Base-by-base conservation (phyloP, 2,113 vertebrate species). In the Eonycteris spelaea region DNA sequence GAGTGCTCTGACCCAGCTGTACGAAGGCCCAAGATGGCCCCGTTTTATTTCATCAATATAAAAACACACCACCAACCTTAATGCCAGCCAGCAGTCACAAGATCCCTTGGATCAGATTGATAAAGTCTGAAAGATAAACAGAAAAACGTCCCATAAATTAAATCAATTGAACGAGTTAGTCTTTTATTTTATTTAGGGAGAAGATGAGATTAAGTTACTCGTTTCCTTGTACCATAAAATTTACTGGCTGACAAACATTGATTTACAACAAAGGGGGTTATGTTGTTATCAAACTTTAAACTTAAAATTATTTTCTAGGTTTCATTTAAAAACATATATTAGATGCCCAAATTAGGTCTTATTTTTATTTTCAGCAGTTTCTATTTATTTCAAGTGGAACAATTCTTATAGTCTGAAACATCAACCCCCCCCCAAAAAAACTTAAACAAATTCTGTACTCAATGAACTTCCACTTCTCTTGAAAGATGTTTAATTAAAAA, bases 61-160 rank as follows among this genome's bases (percentile, higher is more conserved):
- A 94, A 73, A 94, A 73, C 53, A 97, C 6, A 97, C 77, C 53
- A 97, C 98, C 14, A 82, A 99, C 98, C 98, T 98, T 92, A 51
- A 24, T 63, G 97, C 84, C 7, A 13, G 92, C 51, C 61, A 91
- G 94, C 82, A 95, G 92, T 97, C 95, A 92, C 78, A 86, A 75
- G 51, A 80, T 91, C 90, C 8, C 71, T 94, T 84, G 97, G 55
- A 85, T 98, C 91, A 92, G 86, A 85, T 95, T 96, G 97, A 96
- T 94, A 86, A 94, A 97, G 90, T 78, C 98, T 99, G 94, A 97
- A 98, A 98, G 53, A 96, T 96, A 98, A 82, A 48, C 63, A 95
- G 51, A 95, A 96, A 88, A 97, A 97, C 2, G 11, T 61, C 26
- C 35, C 6, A 65, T 98, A 90, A 98, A 84, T 59, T 63, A 91